These are phyloP conservation scores for Serilophus lunatus DNA, from an alignment of 2,113 vertebrate genomes.

Conservation along the genomic window DNA sequence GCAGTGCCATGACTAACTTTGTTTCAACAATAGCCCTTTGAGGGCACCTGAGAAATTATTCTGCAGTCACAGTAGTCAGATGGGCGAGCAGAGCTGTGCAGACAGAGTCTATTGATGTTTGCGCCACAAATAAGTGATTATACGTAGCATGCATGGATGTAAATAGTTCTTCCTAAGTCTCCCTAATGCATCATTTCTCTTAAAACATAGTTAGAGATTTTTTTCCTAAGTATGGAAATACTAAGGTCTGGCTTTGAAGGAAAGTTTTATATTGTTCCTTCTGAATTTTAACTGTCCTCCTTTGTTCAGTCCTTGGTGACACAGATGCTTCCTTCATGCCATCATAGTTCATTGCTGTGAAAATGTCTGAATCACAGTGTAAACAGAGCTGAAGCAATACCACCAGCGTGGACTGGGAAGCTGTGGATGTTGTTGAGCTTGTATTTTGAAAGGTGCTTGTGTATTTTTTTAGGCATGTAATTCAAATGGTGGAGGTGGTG, in stretches of 20 bases:
- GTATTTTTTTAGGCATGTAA: background rate
- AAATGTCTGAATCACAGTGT: slow-evolving; percentile 37
- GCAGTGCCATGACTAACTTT: slow-evolving; percentile 36
- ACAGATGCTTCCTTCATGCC: slow-evolving; percentile 39
- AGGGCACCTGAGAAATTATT: slow-evolving; percentile 55
- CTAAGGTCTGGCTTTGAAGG: background rate
- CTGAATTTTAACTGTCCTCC: slow-evolving; percentile 16
- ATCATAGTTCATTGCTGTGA: slow-evolving; percentile 23
- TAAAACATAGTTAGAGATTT: background rate
- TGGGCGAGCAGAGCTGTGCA: background rate
- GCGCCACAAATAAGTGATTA: background rate
- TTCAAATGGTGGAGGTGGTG: background rate
- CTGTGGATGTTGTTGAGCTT: background rate
- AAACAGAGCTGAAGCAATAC: slow-evolving; percentile 26
- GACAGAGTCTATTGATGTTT: background rate
- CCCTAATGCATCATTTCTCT: background rate
- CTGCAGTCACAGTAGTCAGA: slow-evolving; percentile 31
- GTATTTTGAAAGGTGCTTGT: background rate
- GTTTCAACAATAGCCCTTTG: slow-evolving; percentile 45
- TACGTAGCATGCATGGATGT: fast-evolving
- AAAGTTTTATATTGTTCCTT: slow-evolving; percentile 1
- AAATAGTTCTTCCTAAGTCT: background rate
- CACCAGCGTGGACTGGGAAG: background rate
- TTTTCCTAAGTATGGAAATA: background rate
- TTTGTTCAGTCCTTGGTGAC: background rate